Percentiles rank a stretch among this genome's conserved stretches.
Conservation (phyloP, 2,113 vertebrate genomes). For the Paracyprichromis sp. region DNA sequence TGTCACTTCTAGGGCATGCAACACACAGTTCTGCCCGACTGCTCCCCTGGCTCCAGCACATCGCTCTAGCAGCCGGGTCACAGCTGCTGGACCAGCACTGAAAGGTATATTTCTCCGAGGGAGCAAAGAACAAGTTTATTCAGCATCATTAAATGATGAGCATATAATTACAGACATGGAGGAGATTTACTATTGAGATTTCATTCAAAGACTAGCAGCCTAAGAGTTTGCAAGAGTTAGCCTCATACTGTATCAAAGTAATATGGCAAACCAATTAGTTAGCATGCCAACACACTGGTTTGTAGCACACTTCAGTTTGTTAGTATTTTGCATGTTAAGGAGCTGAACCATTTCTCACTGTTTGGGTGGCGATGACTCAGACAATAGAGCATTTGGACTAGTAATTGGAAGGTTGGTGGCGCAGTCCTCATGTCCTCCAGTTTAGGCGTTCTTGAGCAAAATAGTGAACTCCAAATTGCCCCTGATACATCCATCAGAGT, state of each 20-base stretch:
- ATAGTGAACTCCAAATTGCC: neutral
- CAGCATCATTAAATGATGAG: neutral
- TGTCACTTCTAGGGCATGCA: slow-evolving; percentile 81
- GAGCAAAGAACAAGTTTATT: neutral
- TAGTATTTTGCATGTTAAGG: neutral
- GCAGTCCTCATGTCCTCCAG: neutral
- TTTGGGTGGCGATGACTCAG: neutral
- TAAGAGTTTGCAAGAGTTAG: neutral
- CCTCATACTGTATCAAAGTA: neutral
- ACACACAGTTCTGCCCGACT: slow-evolving; percentile 88
- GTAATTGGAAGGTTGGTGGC: neutral
- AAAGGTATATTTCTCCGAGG: slow-evolving; percentile 39
- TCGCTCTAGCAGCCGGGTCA: slow-evolving; percentile 1
- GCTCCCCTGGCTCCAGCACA: slow-evolving; percentile 10
- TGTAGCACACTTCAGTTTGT: neutral
- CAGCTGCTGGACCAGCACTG: neutral
- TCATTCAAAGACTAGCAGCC: neutral
- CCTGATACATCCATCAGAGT: neutral
- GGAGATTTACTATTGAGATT: neutral
- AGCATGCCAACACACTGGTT: neutral
- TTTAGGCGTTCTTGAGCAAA: neutral
- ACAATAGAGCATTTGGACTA: neutral
- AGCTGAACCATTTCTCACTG: neutral
- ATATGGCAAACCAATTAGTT: neutral
- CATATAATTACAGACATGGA: neutral